Percentiles rank a stretch among this genome's conserved stretches.
phyloP scores from a whole-genome alignment of 2,113 vertebrate genomes.

The Numenius arquata region DNA sequence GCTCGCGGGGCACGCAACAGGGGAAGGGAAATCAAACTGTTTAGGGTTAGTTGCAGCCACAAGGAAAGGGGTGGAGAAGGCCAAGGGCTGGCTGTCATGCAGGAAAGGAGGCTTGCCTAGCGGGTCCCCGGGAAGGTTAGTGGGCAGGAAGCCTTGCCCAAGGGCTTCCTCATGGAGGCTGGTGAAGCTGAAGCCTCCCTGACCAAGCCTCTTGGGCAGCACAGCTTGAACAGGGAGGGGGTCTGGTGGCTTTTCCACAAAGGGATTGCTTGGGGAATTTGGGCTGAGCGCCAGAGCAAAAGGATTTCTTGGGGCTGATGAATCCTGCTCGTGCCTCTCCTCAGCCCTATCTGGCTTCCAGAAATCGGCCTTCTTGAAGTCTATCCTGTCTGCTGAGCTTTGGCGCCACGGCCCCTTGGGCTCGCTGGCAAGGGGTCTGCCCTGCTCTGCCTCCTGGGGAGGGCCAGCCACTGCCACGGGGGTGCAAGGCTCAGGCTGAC shows the following conservation, averaged over 20 bases:
- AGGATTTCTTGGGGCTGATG: constrained; percentile 25
- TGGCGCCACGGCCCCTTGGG: background rate
- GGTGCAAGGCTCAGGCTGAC: background rate
- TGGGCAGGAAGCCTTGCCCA: constrained; percentile 49
- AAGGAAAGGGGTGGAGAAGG: constrained; percentile 71
- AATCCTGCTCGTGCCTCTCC: background rate
- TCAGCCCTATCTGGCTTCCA: constrained; percentile 24
- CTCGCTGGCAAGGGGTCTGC: background rate
- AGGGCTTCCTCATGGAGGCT: constrained; percentile 13
- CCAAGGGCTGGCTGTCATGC: constrained; percentile 71
- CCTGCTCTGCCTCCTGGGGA: background rate
- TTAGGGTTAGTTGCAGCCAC: constrained; percentile 63
- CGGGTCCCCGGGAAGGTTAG: constrained; percentile 47
- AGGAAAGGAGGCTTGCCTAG: constrained; percentile 36
- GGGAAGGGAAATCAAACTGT: constrained; percentile 60
- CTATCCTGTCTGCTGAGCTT: background rate
- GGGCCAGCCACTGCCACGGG: fast-evolving
- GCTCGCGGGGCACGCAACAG: constrained; percentile 47
- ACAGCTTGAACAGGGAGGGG: background rate
- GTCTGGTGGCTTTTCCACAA: background rate
- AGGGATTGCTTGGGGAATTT: constrained; percentile 15
- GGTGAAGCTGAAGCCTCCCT: constrained; percentile 14
- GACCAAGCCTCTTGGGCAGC: constrained; percentile 49
- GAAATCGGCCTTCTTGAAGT: constrained; percentile 64
- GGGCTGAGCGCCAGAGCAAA: constrained; percentile 9